Evolutionary conservation across 2,797 vertebrate genomes (phyloP).

Genomic region (Myotis findleyi): DNA sequence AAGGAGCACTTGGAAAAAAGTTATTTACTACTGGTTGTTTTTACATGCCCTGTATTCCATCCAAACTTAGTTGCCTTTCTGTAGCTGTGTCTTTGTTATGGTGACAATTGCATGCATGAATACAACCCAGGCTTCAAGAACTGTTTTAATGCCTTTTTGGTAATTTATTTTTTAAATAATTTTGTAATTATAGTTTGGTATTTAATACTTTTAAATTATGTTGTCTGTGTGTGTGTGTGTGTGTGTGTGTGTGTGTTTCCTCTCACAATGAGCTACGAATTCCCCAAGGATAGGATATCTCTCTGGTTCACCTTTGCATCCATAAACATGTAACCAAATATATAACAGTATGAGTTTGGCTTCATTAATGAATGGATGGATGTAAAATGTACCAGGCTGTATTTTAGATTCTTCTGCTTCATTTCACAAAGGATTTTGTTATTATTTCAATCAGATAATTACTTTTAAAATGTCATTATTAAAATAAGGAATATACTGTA

Average conservation of each 20-base stretch:
- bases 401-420: constrained; percentile 4
- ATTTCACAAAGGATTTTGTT: not conserved
- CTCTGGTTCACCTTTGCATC: not conserved
- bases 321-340: not conserved
- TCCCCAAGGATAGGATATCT: not conserved
- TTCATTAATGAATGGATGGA: constrained; percentile 25
- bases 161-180: not conserved
- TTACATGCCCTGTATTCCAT: not conserved
- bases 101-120: not conserved
- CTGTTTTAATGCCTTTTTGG: not conserved
- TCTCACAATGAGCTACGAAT: not conserved
- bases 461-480: not conserved
- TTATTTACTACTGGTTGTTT: not conserved
- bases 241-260: not conserved
- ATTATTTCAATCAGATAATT: constrained; percentile 8
- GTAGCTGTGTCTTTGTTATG: not conserved
- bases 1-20: not conserved
- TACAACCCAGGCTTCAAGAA: not conserved
- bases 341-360: not conserved
- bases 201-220: not conserved
- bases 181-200: not conserved
- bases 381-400: not conserved
- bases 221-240: not conserved
- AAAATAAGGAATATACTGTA: not conserved
- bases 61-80: not conserved